A percentile compares a stretch with the other conserved stretches of the same genome.
Conservation (phyloP, 2,888 invertebrate genomes). For the Tenthredo notha region DNA sequence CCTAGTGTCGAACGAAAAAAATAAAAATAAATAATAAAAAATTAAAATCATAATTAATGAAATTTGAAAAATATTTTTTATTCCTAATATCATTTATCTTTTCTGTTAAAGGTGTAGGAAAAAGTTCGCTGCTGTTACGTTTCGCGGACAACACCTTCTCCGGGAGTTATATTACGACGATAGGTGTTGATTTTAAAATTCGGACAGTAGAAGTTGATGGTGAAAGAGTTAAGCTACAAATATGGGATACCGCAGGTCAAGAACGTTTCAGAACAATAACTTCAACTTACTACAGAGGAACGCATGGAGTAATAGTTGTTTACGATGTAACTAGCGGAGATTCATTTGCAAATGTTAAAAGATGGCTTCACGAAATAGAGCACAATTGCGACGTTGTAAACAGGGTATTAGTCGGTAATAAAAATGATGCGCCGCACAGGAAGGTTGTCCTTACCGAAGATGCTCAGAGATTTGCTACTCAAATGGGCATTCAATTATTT, state of each 20-base stretch:
- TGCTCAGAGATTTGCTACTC: conserved; percentile 97
- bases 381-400: conserved; percentile 99
- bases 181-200: conserved; percentile 99
- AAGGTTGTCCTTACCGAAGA: conserved; percentile 98
- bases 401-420: conserved; percentile 98
- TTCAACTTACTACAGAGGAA: conserved; percentile 99
- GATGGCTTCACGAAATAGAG: conserved; percentile 99
- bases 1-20: conserved; percentile 18
- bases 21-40: conserved; percentile 48
- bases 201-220: conserved; percentile 96
- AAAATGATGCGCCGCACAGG: conserved; percentile 95
- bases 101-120: conserved; percentile 93
- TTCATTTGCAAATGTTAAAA: conserved; percentile 98
- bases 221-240: conserved; percentile 95
- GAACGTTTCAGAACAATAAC: conserved; percentile 99
- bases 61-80: too few relatives aligned
- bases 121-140: conserved; percentile 96
- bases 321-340: conserved; percentile 99
- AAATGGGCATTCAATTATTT: conserved; percentile 98
- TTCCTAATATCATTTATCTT: too few relatives aligned
- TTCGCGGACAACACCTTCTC: conserved; percentile 99
- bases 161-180: conserved; percentile 98
- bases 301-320: conserved; percentile 99
- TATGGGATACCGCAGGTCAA: conserved; percentile 99
- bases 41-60: background rate